Conservation (phyloP, 1,140 invertebrate species). For the Sminthurides bifidus region DNA sequence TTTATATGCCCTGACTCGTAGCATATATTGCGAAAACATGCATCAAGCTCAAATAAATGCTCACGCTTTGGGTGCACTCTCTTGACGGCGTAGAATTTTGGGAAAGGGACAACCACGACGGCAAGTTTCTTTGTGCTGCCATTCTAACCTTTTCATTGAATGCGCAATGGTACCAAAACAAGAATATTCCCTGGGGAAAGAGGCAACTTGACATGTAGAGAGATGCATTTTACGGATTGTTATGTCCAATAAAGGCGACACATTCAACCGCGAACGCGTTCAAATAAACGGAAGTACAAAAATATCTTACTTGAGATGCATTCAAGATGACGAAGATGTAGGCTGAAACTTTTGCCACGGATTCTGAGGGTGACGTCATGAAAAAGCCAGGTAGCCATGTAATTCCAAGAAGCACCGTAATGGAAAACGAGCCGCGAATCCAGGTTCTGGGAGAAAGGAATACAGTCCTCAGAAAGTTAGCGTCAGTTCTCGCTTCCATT, state of each 20-base stretch:
- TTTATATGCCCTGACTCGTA: no score
- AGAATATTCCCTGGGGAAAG: slow-evolving; percentile 21
- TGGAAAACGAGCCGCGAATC: slow-evolving; percentile 25
- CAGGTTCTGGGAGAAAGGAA: slow-evolving; percentile 26
- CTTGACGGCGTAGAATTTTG: no score
- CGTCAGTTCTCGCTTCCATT: no score
- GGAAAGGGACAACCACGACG: slow-evolving; percentile 10
- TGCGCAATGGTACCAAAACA: slow-evolving; percentile 23
- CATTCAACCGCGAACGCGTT: neutral
- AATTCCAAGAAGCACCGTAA: slow-evolving; percentile 23
- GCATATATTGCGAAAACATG: no score
- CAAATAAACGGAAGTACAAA: neutral
- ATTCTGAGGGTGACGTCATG: neutral
- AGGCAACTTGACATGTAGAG: neutral
- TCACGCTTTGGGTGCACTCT: no score
- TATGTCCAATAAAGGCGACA: no score
- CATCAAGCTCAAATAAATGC: no score
- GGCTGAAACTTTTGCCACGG: slow-evolving; percentile 8
- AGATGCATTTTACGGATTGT: no score
- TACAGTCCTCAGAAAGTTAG: no score
- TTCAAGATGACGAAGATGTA: slow-evolving; percentile 29
- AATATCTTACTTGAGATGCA: slow-evolving; percentile 22
- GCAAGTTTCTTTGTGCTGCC: slow-evolving; percentile 10
- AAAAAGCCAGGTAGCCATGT: slow-evolving; percentile 28
- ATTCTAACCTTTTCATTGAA: slow-evolving; percentile 24